phyloP scores from a whole-genome alignment of 2,797 vertebrate genomes.

The Neoniphon sammara region DNA sequence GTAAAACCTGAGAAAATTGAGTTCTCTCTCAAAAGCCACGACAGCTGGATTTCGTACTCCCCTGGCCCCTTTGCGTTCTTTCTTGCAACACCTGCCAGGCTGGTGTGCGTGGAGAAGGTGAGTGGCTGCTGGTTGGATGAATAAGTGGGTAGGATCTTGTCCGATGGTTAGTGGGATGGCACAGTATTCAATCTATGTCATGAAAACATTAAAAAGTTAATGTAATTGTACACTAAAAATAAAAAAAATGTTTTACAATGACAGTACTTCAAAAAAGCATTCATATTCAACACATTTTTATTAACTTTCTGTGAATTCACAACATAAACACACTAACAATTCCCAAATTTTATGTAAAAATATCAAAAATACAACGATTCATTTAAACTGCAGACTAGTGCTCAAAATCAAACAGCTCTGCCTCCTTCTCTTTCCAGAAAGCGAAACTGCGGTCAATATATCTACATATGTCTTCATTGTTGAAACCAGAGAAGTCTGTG shows the following conservation, averaged over 20 bases:
- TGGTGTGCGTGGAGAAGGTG: not conserved
- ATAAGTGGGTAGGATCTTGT: too few relatives aligned
- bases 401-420: constrained; percentile 90
- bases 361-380: constrained; percentile 13
- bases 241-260: constrained; percentile 1
- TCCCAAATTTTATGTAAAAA: constrained; percentile 21
- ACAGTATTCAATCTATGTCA: too few relatives aligned
- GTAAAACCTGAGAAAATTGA: too few relatives aligned
- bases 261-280: not conserved
- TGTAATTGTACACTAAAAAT: too few relatives aligned
- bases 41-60: too few relatives aligned
- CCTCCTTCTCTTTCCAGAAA: constrained; percentile 98
- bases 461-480: constrained; percentile 89
- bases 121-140: too few relatives aligned
- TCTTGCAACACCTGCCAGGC: too few relatives aligned
- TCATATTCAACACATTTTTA: constrained; percentile 5
- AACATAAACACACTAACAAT: constrained; percentile 25
- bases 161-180: too few relatives aligned
- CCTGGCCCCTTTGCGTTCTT: too few relatives aligned
- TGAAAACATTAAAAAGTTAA: too few relatives aligned
- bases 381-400: constrained; percentile 50
- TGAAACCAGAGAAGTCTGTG: constrained; percentile 74
- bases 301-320: not conserved
- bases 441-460: constrained; percentile 95
- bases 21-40: too few relatives aligned